phyloP scores from a whole-genome alignment of 2,888 invertebrate genomes.

The Hypomecis atomaria region DNA sequence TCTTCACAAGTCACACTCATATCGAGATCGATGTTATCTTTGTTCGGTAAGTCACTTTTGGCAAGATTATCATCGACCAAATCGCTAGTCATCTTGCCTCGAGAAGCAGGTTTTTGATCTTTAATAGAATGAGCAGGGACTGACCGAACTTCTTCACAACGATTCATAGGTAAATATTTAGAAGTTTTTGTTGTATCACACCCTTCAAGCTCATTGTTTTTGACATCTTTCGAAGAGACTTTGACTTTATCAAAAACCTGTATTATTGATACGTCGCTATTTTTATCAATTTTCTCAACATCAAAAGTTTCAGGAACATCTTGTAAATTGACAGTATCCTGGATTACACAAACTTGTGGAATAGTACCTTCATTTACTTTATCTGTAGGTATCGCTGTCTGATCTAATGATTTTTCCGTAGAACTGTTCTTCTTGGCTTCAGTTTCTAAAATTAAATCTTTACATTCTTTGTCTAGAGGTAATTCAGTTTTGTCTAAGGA shows the following conservation, averaged over 20 bases:
- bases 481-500: background rate
- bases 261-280: background rate
- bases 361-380: background rate
- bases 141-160: background rate
- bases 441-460: background rate
- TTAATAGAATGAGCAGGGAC: background rate
- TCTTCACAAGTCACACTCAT: slow-evolving; percentile 26
- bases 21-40: slow-evolving; percentile 22
- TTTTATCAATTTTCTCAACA: no score
- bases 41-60: background rate
- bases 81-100: background rate
- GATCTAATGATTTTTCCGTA: background rate
- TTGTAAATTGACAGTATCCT: background rate
- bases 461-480: background rate
- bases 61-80: slow-evolving; percentile 2
- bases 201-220: background rate
- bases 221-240: background rate
- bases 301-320: background rate
- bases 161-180: background rate
- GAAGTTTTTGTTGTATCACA: background rate
- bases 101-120: background rate
- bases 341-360: background rate
- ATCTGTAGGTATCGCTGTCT: background rate
- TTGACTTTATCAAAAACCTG: background rate
- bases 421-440: background rate